Evolutionary conservation across 2,888 invertebrate genomes (phyloP).

Genomic region (Drosophila merina): DNA sequence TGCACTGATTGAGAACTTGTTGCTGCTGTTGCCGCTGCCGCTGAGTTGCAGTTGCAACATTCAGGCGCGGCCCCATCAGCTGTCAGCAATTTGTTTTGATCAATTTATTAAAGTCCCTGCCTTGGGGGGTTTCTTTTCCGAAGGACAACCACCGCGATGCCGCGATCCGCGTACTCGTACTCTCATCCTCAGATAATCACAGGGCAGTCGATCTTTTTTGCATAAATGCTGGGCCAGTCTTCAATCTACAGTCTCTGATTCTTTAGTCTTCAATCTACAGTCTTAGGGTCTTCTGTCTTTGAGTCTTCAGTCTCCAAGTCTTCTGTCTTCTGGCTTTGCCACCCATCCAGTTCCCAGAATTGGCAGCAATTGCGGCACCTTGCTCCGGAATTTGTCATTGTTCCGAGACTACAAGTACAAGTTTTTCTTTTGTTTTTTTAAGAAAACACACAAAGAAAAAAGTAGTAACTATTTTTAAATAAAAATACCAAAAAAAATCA

Average conservation of each 20-base stretch:
- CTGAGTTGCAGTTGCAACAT: constrained; percentile 24
- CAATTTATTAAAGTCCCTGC: constrained; percentile 76
- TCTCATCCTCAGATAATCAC: constrained; percentile 46
- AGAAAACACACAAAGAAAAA: constrained; percentile 7
- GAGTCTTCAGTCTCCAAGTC: neutral
- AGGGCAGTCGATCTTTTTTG: constrained; percentile 26
- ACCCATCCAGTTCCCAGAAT: constrained; percentile 73
- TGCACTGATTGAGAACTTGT: constrained; percentile 77
- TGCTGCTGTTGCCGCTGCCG: constrained; percentile 39
- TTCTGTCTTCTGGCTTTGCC: constrained; percentile 18
- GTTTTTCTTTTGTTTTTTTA: constrained; percentile 4
- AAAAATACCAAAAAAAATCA: neutral
- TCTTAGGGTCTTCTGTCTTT: neutral
- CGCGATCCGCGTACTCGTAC: neutral
- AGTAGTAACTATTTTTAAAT: neutral
- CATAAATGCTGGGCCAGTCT: constrained; percentile 39
- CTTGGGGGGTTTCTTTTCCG: constrained; percentile 5
- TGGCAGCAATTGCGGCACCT: constrained; percentile 72
- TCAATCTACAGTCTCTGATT: neutral
- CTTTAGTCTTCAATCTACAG: constrained; percentile 7
- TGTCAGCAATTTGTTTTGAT: constrained; percentile 82
- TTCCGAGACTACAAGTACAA: constrained; percentile 36
- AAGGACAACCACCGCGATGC: constrained; percentile 23
- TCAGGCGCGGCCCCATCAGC: constrained; percentile 72
- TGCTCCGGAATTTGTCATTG: constrained; percentile 70